Percentiles rank a stretch among this genome's conserved stretches.
Conservation (phyloP, 30 jellyfish, hydroid and myxozoan species). For the Phacellophora camtschatica region DNA sequence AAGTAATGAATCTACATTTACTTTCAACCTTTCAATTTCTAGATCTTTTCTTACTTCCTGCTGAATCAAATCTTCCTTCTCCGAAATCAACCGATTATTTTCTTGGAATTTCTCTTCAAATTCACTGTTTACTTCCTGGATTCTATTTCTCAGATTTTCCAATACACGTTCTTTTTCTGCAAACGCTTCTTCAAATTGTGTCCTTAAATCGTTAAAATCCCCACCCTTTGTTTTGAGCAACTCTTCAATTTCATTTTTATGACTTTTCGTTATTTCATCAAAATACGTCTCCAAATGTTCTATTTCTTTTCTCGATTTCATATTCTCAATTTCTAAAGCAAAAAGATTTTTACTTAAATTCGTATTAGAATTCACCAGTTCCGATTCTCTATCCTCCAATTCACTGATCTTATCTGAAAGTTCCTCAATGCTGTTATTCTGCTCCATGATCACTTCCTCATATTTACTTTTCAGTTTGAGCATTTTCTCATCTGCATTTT, state of each 20-base stretch:
- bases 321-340: constrained; percentile 16
- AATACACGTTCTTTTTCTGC: constrained; percentile 58
- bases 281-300: background rate
- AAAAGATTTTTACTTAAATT: constrained; percentile 17
- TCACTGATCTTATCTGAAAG: constrained; percentile 15
- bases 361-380: constrained; percentile 24
- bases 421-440: constrained; percentile 47
- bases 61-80: constrained; percentile 31
- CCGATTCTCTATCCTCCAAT: background rate
- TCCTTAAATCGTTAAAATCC: constrained; percentile 62
- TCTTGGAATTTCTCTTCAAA: constrained; percentile 4
- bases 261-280: background rate
- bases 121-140: constrained; percentile 26
- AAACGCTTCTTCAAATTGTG: constrained; percentile 76
- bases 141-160: constrained; percentile 45
- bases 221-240: constrained; percentile 54
- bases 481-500: constrained; percentile 52
- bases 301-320: background rate
- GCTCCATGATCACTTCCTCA: constrained; percentile 14
- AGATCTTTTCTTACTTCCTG: constrained; percentile 21
- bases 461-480: constrained; percentile 31
- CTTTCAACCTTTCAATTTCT: constrained; percentile 15
- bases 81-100: background rate
- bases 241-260: constrained; percentile 73
- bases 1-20: constrained; percentile 36